These are phyloP conservation scores for Rhopalosiphum maidis DNA, from an alignment of 1,140 invertebrate species.

Conservation along the genomic window DNA sequence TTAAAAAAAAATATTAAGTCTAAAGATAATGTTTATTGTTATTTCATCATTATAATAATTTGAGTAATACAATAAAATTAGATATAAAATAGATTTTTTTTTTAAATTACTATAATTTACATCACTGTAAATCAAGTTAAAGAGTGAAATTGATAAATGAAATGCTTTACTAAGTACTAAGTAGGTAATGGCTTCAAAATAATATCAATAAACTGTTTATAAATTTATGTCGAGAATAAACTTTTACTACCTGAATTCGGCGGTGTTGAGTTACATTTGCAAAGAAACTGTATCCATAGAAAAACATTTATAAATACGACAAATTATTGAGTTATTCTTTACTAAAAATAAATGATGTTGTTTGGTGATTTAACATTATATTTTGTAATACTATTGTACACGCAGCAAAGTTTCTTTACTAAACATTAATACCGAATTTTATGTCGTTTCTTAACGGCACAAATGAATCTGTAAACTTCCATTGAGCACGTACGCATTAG, in stretches of 20 bases:
- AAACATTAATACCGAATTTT: conserved; percentile 22
- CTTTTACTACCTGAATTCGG: neutral
- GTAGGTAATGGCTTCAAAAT: no score
- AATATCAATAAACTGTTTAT: neutral
- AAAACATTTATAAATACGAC: neutral
- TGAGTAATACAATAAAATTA: neutral
- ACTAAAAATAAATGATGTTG: neutral
- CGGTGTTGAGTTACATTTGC: neutral
- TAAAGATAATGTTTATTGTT: no score
- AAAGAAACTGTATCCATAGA: neutral
- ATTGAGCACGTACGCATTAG: conserved; percentile 21
- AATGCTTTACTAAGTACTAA: neutral
- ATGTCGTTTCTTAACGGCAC: conserved; percentile 23
- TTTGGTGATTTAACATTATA: neutral
- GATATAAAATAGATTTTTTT: neutral
- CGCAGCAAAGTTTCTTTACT: neutral
- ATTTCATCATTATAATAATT: neutral
- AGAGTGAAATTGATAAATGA: neutral
- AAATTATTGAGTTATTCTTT: neutral
- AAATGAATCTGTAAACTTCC: conserved; percentile 25
- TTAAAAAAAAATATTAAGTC: no score
- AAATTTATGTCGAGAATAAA: neutral
- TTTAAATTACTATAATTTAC: no score
- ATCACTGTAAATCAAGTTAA: neutral
- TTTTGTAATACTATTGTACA: neutral